Conservation (phyloP, 2,113 vertebrate genomes). For the Channa maculata region DNA sequence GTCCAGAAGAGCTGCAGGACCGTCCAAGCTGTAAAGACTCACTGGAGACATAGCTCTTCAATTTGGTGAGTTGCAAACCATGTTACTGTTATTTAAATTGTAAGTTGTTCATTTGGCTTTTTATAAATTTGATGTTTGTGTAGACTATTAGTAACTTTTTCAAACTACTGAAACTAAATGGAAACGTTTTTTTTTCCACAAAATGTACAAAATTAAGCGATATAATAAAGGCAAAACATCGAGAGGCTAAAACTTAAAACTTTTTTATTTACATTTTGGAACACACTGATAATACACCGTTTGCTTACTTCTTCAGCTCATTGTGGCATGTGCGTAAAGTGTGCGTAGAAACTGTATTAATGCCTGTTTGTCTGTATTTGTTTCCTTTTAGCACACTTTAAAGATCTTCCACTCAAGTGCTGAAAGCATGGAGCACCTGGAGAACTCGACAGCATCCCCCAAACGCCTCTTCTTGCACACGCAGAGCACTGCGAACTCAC, state of each 20-base stretch:
- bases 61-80: conserved; percentile 62
- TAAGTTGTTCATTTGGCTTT: background rate
- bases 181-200: background rate
- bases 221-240: background rate
- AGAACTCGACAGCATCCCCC: conserved; percentile 79
- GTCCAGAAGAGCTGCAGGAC: conserved; percentile 27
- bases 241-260: too few species aligned
- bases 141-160: conserved; percentile 13
- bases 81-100: background rate
- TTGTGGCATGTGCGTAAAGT: conserved; percentile 36
- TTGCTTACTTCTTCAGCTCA: background rate
- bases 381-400: background rate
- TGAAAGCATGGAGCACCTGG: conserved; percentile 84
- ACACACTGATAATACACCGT: too few species aligned
- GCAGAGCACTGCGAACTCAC: conserved; percentile 26
- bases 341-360: conserved; percentile 15
- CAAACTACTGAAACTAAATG: background rate
- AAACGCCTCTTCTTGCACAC: conserved; percentile 31
- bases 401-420: background rate
- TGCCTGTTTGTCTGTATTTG: background rate
- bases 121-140: background rate
- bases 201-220: background rate
- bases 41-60: conserved; percentile 16
- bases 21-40: background rate
- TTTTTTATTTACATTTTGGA: too few species aligned